Conservation (phyloP, 2,888 invertebrate species). For the Lymantria monacha region DNA sequence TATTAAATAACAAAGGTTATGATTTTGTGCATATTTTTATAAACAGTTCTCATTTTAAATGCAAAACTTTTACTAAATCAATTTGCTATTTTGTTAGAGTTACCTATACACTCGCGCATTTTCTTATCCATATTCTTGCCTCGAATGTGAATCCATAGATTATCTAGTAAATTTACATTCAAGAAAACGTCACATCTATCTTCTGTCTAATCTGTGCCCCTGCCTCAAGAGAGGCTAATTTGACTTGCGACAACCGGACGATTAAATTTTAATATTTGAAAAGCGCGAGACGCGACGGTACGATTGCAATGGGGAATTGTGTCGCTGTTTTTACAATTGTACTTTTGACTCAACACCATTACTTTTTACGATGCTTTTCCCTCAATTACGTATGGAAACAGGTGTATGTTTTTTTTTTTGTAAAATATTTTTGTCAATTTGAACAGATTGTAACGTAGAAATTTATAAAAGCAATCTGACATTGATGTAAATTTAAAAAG, state of each 20-base stretch:
- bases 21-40: no score
- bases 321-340: slow-evolving; percentile 63
- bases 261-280: slow-evolving; percentile 84
- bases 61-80: not conserved
- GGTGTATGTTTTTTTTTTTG: slow-evolving; percentile 16
- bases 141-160: not conserved
- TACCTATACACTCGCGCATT: not conserved
- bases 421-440: slow-evolving; percentile 1
- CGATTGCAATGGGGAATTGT: slow-evolving; percentile 61
- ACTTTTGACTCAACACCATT: slow-evolving; percentile 27
- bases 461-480: not conserved
- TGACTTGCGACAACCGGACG: slow-evolving; percentile 81
- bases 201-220: slow-evolving; percentile 43
- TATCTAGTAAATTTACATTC: slow-evolving; percentile 6
- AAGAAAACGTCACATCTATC: slow-evolving; percentile 7
- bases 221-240: slow-evolving; percentile 79
- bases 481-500: no score
- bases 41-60: no score
- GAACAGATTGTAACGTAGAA: not conserved
- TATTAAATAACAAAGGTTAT: no score
- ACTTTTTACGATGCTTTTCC: slow-evolving; percentile 26
- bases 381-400: slow-evolving; percentile 20
- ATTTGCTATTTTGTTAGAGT: not conserved
- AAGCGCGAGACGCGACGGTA: slow-evolving; percentile 58
- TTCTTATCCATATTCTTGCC: not conserved